Evolutionary conservation across 2,797 vertebrate species (phyloP), one percentile per base, ranked within the genome.

Genomic region (Centropyge bicolor): DNA sequence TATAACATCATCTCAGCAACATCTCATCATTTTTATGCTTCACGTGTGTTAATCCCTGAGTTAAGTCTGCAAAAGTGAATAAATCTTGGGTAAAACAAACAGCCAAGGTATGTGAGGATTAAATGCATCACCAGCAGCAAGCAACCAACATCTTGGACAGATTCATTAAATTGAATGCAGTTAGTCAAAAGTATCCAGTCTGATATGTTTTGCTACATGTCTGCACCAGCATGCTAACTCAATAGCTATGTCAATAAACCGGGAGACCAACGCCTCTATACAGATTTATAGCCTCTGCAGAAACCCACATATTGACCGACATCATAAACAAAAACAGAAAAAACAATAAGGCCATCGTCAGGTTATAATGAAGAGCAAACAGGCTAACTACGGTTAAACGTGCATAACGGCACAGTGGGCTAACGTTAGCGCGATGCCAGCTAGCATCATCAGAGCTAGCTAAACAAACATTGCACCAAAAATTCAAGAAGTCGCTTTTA

Each of bases 391-490:
- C 1, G 11, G 6, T 17, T 38, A 45, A 8, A 75, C 56, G 12
- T 16, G 8, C 54, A 20, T 62, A n/a, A 35, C n/a, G 16, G 8
- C 82, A 22, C 35, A 65, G 1, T 2, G 31, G 60, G 74, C 45
- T 82, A 43, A 67, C 49, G 36, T 64, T 81, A 84, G 84, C 86
- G 64, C 65, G 55, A 51, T 51, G 61, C n/a, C 54, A 81, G 73
- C 72, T 90, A 94, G 88, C 91, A 74, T 24, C 48, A 80, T 38
- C 72, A 40, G 35, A 63, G 87, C 90, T 93, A 93, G 90, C 92
- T 94, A 93, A 94, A 93, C 92, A 94, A 94, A 93, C 94, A 94
- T 92, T 93, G 93, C 92, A 93, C 84, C 92, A 94, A 90, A 94
- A 88, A 68, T 65, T 64, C 51, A 60, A 68, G 40, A 81, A 88